Evolutionary conservation across 2,888 invertebrate genomes (phyloP), one percentile per base, ranked within the genome.

Genomic region (Hedychridium roseum): DNA sequence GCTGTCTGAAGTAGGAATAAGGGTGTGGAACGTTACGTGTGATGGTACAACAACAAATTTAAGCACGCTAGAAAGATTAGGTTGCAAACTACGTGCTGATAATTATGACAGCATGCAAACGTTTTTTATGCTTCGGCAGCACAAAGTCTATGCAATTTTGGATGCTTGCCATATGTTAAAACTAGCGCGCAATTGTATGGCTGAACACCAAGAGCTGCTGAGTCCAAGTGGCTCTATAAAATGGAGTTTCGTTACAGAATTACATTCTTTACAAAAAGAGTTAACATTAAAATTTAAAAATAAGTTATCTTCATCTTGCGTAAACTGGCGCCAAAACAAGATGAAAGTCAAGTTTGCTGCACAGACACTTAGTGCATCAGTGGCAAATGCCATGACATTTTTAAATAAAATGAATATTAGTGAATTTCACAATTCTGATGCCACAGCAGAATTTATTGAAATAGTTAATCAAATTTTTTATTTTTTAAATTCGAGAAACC

Each of bases 41-140:
- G 68, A 70, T 59, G 68, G 64, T 28, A 23, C 60, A 48, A n/a
- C 60, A 11, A 55, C 60, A n/a, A 68, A 69, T 45, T 47, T 66
- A 34, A 32, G 44, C 7, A 57, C 53, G 54, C 42, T 48, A 2
- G 28, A 43, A 14, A 21, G 47, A 31, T 34, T 61, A 32, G 55
- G 54, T 12, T 50, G 48, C n/a, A 41, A 50, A 20, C 35, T 48
- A 7, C 5, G 9, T 6, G 9, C 23, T 6, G 9, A 6, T 23
- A 3, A 35, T 11, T n/a, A 16, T 31, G 4, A 12, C 2, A 16
- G 32, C 12, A 17, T 23, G 23, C 5, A 23, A 23, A 23, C 23
- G 9, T 23, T 23, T 23, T 34, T 45, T 11, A 5, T 9, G 9
- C 23, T 6, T 9, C 23, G 23, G 9, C 23, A 23, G 9, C 9